A percentile compares a stretch with the other conserved stretches of the same genome.
Evolutionary conservation across 2,888 invertebrate genomes (phyloP).

Genomic region (Stratiomys singularior): DNA sequence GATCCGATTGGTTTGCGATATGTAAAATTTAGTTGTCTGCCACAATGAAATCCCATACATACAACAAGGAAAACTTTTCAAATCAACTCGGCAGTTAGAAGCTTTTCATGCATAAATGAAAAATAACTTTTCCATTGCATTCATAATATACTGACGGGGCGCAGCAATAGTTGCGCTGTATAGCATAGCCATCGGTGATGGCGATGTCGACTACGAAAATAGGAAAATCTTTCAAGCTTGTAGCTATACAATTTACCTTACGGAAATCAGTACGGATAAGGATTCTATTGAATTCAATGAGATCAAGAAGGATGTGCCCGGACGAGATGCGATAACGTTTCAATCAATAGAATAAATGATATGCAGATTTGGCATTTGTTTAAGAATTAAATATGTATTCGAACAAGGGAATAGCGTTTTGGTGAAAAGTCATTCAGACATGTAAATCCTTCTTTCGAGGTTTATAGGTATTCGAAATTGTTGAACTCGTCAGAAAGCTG

Average conservation of each 20-base stretch:
- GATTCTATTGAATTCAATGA: conserved; percentile 16
- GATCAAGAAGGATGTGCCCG: not conserved
- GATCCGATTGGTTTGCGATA: conserved; percentile 29
- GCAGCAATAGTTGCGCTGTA: not conserved
- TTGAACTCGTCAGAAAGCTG: too few relatives aligned
- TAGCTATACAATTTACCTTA: too few relatives aligned
- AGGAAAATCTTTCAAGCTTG: too few relatives aligned
- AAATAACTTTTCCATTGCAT: conserved; percentile 46
- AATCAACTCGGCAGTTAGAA: conserved; percentile 46
- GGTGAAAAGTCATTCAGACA: not conserved
- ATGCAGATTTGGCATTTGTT: conserved; percentile 19
- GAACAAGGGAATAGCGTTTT: not conserved
- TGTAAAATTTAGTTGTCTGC: conserved; percentile 40
- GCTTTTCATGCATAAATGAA: conserved; percentile 42
- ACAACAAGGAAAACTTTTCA: conserved; percentile 43
- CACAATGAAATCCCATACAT: conserved; percentile 20
- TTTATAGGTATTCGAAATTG: too few relatives aligned
- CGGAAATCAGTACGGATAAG: too few relatives aligned
- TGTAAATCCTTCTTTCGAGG: not conserved
- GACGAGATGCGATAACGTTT: conserved; percentile 34
- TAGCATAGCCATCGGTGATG: not conserved
- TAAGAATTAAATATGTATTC: conserved; percentile 17
- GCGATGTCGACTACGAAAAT: not conserved
- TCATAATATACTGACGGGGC: conserved; percentile 25
- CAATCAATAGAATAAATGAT: conserved; percentile 42